These are phyloP conservation scores for Cyprinodon tularosa DNA, from an alignment of 2,113 vertebrate genomes.

Conservation along the genomic window DNA sequence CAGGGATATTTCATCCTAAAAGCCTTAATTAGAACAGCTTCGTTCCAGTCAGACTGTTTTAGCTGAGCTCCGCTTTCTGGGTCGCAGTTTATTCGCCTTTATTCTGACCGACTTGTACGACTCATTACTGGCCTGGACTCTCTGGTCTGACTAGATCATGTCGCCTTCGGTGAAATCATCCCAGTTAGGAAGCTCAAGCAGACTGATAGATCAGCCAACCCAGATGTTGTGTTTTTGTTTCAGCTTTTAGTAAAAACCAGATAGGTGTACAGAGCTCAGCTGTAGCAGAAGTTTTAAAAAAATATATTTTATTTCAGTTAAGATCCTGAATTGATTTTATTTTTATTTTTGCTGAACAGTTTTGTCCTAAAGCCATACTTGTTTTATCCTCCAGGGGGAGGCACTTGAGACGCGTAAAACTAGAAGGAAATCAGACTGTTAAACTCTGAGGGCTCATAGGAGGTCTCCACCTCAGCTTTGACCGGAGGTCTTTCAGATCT, in stretches of 20 bases:
- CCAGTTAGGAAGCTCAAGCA: conserved; percentile 9
- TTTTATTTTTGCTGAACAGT: conserved; percentile 47
- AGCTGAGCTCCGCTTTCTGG: conserved; percentile 77
- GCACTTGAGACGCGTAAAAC: neutral
- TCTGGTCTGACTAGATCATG: neutral
- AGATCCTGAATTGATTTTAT: conserved; percentile 49
- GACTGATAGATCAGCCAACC: conserved; percentile 8
- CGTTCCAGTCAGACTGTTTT: conserved; percentile 14
- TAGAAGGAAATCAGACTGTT: neutral
- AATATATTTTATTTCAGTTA: conserved; percentile 48
- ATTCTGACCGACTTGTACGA: neutral
- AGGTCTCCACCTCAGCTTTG: too few species aligned
- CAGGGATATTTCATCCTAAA: conserved; percentile 75
- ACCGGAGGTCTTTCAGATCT: too few species aligned
- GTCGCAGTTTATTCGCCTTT: conserved; percentile 73
- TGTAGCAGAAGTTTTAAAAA: conserved; percentile 76
- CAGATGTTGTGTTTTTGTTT: conserved; percentile 61
- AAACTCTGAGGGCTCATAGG: conserved; percentile 1
- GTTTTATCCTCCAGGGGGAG: conserved; percentile 5
- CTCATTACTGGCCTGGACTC: conserved; percentile 23
- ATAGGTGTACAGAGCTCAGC: conserved; percentile 82
- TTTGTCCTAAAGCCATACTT: conserved; percentile 26
- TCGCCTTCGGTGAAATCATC: conserved; percentile 24
- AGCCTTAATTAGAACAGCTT: conserved; percentile 85
- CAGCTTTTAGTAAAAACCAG: conserved; percentile 72